Base-by-base conservation (phyloP, 2,888 invertebrate species). In the Nomada lathburiana region DNA sequence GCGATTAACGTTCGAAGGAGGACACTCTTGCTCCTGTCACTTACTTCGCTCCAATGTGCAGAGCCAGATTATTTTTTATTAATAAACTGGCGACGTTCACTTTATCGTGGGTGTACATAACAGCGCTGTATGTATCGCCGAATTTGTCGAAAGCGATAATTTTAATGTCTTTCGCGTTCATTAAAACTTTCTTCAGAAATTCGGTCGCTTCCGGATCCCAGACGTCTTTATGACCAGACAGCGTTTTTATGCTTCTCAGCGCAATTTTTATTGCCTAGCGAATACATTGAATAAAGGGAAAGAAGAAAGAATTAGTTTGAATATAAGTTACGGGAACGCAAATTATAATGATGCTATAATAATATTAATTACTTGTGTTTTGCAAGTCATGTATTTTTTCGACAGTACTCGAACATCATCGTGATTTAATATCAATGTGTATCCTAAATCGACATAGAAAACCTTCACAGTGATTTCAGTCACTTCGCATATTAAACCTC, bases 391-490 rank as follows among this genome's bases (percentile, higher is more conserved):
- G 91, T 95, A 95, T 76, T 93, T 93, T 9, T 92, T 92, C 13
- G 93, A 94, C 20, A 96, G 92, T 75, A 94, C 94, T 60, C 95
- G 94, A 62, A 97, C 93, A 57, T 93, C 91, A 26, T 93, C 91
- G 94, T 95, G 95, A 63, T 94, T 93, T 67, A 96, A 93, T 1
- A 92, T 92, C 73, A 95, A 94, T 16, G 87, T 90, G 71, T 93
- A 94, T 53, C 97, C 97, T 89, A 93, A 94, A 94, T 97, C 97
- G 0, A 97, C 95, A 81, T 96, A 95, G 84, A 94, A 93, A 44
- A 97, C 95, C 63, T 94, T 94, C 36, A 96, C 95, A 91, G 90
- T 94, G 88, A 94, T 93, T 13, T 92, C 88, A 0, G 94, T 94
- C 3, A 95, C 90, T 55, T 93, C 94, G 3, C 89, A 88, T 42